Conservation (phyloP, 2,797 vertebrate species). For the Eospalax fontanierii region DNA sequence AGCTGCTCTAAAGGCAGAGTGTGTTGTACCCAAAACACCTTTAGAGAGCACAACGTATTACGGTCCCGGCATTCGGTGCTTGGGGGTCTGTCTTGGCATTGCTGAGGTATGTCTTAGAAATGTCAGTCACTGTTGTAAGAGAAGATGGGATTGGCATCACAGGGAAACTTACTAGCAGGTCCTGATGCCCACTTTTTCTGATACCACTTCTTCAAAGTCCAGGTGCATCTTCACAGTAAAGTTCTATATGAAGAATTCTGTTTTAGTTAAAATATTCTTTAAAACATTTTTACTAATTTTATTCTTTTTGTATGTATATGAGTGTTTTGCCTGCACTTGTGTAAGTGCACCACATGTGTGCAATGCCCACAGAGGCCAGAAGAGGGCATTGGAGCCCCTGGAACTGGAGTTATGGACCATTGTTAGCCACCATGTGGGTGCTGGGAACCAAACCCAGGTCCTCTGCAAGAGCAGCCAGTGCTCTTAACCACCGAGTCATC, state of each 20-base stretch:
- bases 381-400: too few relatives aligned
- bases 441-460: too few relatives aligned
- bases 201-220: background rate
- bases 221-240: background rate
- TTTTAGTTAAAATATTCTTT: background rate
- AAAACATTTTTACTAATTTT: too few relatives aligned
- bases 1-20: background rate
- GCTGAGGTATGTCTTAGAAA: slow-evolving; percentile 61
- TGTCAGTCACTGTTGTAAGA: slow-evolving; percentile 61
- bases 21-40: background rate
- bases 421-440: too few relatives aligned
- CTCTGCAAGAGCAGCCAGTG: too few relatives aligned
- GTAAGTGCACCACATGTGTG: too few relatives aligned
- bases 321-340: too few relatives aligned
- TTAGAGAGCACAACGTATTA: background rate
- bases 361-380: too few relatives aligned
- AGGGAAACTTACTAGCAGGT: background rate
- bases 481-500: too few relatives aligned
- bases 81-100: slow-evolving; percentile 40
- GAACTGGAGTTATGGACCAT: too few relatives aligned
- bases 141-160: background rate
- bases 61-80: slow-evolving; percentile 41
- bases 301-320: too few relatives aligned
- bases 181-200: slow-evolving; percentile 35
- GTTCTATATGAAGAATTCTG: background rate